phyloP scores from a whole-genome alignment of 2,113 vertebrate genomes.

The Fulmarus glacialis region DNA sequence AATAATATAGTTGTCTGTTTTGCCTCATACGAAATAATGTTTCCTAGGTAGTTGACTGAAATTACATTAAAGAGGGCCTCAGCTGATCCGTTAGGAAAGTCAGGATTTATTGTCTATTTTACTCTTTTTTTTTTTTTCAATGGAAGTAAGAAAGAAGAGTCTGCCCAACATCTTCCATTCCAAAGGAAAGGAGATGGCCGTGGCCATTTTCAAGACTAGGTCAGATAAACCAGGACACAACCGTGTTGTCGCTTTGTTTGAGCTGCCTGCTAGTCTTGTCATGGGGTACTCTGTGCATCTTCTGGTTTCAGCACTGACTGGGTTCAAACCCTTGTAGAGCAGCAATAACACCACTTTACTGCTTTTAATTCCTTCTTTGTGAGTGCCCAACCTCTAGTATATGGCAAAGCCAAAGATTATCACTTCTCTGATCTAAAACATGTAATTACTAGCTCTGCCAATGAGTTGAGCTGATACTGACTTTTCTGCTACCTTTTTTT shows the following conservation, averaged over 20 bases:
- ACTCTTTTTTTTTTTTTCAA: neutral
- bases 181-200: neutral
- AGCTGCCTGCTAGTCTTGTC: neutral
- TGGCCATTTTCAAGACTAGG: neutral
- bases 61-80: neutral
- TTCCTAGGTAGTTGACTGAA: neutral
- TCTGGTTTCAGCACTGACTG: neutral
- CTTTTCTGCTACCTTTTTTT: neutral
- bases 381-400: rapidly evolving
- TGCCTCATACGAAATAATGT: neutral
- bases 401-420: neutral
- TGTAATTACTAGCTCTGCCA: neutral
- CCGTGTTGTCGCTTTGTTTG: neutral
- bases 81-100: neutral
- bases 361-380: neutral
- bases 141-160: neutral
- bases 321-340: neutral
- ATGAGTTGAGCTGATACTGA: neutral
- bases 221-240: neutral
- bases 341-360: neutral
- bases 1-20: neutral
- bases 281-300: rapidly evolving
- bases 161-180: neutral
- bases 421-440: neutral
- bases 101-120: neutral